phyloP scores from a whole-genome alignment of 1,140 invertebrate genomes.

The Caenorhabditis latens region DNA sequence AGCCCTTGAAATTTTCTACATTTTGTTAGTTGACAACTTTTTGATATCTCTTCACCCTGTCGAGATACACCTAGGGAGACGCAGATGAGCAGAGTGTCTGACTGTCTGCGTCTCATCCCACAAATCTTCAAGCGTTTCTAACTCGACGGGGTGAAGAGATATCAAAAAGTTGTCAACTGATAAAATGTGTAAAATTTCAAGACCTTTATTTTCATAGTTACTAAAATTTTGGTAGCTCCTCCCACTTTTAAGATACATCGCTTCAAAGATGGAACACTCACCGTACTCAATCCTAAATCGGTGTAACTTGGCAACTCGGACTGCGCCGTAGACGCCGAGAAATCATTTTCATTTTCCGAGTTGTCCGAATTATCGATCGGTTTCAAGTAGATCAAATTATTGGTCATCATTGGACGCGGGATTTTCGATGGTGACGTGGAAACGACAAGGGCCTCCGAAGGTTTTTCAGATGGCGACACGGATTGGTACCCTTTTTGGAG shows the following conservation, averaged over 20 bases:
- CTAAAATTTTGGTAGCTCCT: background rate
- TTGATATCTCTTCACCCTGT: background rate
- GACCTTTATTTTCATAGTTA: background rate
- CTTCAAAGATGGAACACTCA: background rate
- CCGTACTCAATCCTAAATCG: background rate
- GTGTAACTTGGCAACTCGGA: background rate
- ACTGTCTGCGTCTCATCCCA: background rate
- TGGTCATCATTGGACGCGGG: background rate
- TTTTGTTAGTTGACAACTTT: background rate
- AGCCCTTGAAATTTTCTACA: background rate
- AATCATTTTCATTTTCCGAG: background rate
- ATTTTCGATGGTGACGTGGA: constrained; percentile 5
- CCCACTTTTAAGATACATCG: background rate
- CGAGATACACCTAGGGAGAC: background rate
- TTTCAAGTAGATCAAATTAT: background rate
- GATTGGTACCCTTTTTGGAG: constrained; percentile 13
- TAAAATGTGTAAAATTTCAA: background rate
- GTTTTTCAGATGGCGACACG: background rate
- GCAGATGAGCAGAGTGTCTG: background rate
- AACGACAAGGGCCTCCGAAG: background rate
- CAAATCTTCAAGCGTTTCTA: background rate
- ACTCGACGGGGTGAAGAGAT: background rate
- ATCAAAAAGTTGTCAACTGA: background rate
- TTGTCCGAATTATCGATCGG: background rate
- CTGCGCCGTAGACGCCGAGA: background rate